A percentile compares a stretch with the other conserved stretches of the same genome.
Evolutionary conservation across 2,113 vertebrate species (phyloP).

Genomic region (Peromyscus californicus): DNA sequence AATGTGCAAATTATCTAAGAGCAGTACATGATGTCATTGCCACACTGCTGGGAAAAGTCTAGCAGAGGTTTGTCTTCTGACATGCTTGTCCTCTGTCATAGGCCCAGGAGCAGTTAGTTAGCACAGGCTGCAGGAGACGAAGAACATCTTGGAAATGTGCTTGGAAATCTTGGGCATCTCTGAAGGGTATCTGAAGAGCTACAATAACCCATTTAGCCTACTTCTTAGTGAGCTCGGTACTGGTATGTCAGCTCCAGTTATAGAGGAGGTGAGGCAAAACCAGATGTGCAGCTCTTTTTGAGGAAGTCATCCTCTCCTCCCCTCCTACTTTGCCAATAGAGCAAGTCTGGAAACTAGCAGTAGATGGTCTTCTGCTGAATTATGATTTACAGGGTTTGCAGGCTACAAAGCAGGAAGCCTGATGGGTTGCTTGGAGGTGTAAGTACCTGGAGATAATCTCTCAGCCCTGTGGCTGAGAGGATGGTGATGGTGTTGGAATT

Average conservation of each 20-base stretch:
- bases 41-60: constrained; percentile 59
- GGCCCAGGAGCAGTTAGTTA: not conserved
- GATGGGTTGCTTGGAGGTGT: not conserved
- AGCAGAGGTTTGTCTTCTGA: constrained; percentile 57
- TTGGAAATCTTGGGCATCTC: constrained; percentile 24
- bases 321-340: not conserved
- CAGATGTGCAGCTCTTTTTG: not conserved
- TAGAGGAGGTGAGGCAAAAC: not conserved
- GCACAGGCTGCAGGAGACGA: not conserved
- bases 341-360: constrained; percentile 4
- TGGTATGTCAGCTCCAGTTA: not conserved
- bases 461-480: not conserved
- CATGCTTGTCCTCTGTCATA: constrained; percentile 53
- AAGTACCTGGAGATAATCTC: not conserved
- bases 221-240: not conserved
- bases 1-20: constrained; percentile 81
- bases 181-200: constrained; percentile 30
- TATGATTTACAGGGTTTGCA: not conserved
- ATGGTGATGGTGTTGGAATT: not conserved
- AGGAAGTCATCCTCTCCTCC: not conserved
- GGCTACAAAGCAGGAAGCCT: not conserved
- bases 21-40: constrained; percentile 75
- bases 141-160: constrained; percentile 52
- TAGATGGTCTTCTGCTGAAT: not conserved
- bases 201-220: not conserved